phyloP scores from a whole-genome alignment of 2,797 vertebrate genomes.

The Chrysolophus pictus region DNA sequence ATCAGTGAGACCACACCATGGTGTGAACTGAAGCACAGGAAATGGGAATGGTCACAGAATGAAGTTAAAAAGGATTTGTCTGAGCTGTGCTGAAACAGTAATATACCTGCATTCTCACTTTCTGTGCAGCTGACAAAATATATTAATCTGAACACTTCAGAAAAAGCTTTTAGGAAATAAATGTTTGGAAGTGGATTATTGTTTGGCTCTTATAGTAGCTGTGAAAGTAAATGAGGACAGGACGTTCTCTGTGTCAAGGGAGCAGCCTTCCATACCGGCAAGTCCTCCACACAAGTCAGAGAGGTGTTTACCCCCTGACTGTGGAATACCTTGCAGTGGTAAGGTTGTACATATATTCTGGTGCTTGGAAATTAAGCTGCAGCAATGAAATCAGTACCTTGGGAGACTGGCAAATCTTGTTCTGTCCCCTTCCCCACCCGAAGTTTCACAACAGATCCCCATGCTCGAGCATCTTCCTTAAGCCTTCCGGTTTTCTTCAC shows the following conservation, averaged over 20 bases:
- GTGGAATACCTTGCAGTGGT: neutral
- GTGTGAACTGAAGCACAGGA: rapidly evolving
- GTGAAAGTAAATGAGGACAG: neutral
- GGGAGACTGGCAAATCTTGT: neutral
- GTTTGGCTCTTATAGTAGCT: neutral
- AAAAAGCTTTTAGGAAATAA: neutral
- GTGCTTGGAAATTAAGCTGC: neutral
- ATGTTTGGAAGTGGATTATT: neutral
- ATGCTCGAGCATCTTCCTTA: neutral
- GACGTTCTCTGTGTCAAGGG: neutral
- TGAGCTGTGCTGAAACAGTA: neutral
- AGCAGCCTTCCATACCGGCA: neutral
- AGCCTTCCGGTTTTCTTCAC: neutral
- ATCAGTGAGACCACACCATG: rapidly evolving
- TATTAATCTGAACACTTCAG: rapidly evolving
- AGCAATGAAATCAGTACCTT: neutral
- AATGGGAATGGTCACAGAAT: neutral
- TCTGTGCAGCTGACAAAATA: rapidly evolving
- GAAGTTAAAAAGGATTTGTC: neutral
- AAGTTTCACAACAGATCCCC: neutral
- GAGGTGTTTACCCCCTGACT: neutral
- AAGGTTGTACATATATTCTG: neutral
- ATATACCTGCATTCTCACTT: neutral
- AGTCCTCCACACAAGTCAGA: neutral
- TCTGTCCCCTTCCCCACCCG: neutral